Percentiles rank a stretch among this genome's conserved stretches.
Evolutionary conservation across 2,888 invertebrate species (phyloP).

Genomic region (Drosophila macrospina): DNA sequence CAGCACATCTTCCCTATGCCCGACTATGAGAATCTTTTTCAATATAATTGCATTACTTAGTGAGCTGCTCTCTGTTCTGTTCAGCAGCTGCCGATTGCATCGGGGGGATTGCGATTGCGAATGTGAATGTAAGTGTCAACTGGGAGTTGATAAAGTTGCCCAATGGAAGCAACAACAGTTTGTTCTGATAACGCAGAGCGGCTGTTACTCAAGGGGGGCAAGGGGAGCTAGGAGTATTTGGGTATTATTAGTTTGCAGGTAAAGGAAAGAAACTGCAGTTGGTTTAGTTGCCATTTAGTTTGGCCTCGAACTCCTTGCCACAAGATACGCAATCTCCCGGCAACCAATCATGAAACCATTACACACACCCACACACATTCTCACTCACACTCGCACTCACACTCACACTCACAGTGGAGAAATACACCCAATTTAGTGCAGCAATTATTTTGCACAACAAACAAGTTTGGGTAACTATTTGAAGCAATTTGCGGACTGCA

Average conservation of each 20-base stretch:
- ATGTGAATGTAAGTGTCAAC: slow-evolving; percentile 10
- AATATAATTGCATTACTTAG: slow-evolving; percentile 72
- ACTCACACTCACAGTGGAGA: slow-evolving; percentile 5
- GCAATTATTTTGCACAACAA: slow-evolving; percentile 67
- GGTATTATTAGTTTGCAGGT: slow-evolving; percentile 43
- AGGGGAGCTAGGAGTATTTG: not conserved
- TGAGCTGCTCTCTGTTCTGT: slow-evolving; percentile 19
- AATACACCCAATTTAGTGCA: slow-evolving; percentile 51
- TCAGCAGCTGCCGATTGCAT: slow-evolving; percentile 52
- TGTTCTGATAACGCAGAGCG: slow-evolving; percentile 12
- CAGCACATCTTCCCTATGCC: slow-evolving; percentile 23
- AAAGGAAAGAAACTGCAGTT: slow-evolving; percentile 30
- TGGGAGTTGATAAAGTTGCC: slow-evolving; percentile 36
- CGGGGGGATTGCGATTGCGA: slow-evolving; percentile 28
- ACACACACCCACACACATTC: slow-evolving; percentile 16
- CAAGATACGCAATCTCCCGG: slow-evolving; percentile 38
- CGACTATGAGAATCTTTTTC: slow-evolving; percentile 42
- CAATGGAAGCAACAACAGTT: slow-evolving; percentile 1
- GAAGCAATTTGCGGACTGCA: slow-evolving; percentile 44
- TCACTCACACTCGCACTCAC: slow-evolving; percentile 1
- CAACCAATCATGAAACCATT: slow-evolving; percentile 46
- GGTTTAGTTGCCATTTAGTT: slow-evolving; percentile 35
- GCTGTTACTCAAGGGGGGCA: slow-evolving; percentile 16
- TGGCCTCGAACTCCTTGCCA: slow-evolving; percentile 31
- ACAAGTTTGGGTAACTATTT: slow-evolving; percentile 50